Percentiles rank a stretch among this genome's conserved stretches.
These are phyloP conservation scores for Monopis laevigella DNA, from an alignment of 2,888 invertebrate genomes.

Conservation along the genomic window DNA sequence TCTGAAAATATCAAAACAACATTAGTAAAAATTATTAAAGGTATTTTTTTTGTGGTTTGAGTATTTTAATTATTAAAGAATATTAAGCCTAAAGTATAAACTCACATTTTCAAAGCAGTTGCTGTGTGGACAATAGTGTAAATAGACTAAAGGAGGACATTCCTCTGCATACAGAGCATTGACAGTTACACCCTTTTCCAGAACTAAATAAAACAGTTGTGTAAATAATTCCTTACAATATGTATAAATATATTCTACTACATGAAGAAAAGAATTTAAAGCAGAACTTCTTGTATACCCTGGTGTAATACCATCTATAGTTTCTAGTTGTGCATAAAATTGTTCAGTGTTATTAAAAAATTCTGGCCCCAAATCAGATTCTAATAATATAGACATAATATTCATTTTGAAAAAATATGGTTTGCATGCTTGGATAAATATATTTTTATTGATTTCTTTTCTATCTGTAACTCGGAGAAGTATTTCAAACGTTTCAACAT, in stretches of 20 bases:
- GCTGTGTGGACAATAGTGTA: constrained; percentile 41
- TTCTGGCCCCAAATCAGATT: constrained; percentile 43
- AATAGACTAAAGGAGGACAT: constrained; percentile 54
- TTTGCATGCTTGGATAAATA: constrained; percentile 46
- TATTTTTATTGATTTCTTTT: constrained; percentile 34
- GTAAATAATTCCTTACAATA: constrained; percentile 38
- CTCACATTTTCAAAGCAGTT: constrained; percentile 1
- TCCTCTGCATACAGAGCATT: constrained; percentile 41
- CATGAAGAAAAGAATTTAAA: constrained; percentile 44
- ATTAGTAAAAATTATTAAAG: not conserved
- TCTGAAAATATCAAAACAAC: constrained; percentile 29
- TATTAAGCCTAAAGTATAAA: not conserved
- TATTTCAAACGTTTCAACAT: constrained; percentile 35
- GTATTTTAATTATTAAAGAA: not conserved
- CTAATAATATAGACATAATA: constrained; percentile 43
- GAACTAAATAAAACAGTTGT: constrained; percentile 45
- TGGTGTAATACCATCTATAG: constrained; percentile 32
- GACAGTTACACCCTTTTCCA: constrained; percentile 46
- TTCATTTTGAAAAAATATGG: constrained; percentile 51
- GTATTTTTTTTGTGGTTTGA: not conserved
- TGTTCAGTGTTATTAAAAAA: constrained; percentile 44
- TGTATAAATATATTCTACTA: constrained; percentile 51
- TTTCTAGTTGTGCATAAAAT: constrained; percentile 34
- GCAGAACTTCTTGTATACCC: constrained; percentile 37
- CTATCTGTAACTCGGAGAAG: constrained; percentile 36